These are phyloP conservation scores for Galeopterus variegatus DNA, from an alignment of 2,113 vertebrate genomes.

Conservation along the genomic window DNA sequence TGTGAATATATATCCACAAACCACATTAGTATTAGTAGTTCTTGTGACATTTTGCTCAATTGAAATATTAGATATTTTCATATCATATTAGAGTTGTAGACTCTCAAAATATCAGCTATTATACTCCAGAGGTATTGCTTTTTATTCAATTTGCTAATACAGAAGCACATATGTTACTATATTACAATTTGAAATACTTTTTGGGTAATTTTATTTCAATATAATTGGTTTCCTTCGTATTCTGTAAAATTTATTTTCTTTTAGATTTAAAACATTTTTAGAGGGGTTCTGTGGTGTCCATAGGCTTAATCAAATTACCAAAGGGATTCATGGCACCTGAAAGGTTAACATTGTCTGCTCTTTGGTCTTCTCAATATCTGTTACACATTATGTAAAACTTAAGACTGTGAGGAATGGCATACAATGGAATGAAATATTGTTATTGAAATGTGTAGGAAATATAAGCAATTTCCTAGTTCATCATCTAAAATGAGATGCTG, in stretches of 20 bases:
- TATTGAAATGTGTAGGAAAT: slow-evolving; percentile 43
- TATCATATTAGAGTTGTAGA: slow-evolving; percentile 39
- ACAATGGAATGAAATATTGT: slow-evolving; percentile 55
- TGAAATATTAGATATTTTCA: slow-evolving; percentile 71
- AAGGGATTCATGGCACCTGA: background rate
- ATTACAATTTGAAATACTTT: slow-evolving; percentile 16
- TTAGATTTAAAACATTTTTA: slow-evolving; percentile 23
- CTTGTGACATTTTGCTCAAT: slow-evolving; percentile 60
- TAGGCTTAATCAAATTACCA: background rate
- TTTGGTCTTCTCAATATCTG: background rate
- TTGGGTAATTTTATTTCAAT: slow-evolving; percentile 45
- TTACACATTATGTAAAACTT: background rate
- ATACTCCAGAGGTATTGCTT: background rate
- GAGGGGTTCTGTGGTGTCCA: background rate
- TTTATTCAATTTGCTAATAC: slow-evolving; percentile 39
- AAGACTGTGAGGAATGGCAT: background rate
- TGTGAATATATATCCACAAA: slow-evolving; percentile 58
- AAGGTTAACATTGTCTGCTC: background rate
- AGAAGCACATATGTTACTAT: background rate
- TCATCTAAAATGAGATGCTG: slow-evolving; percentile 48
- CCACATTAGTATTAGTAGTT: slow-evolving; percentile 44
- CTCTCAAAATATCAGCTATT: slow-evolving; percentile 55
- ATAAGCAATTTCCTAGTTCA: slow-evolving; percentile 37
- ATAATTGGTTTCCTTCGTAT: slow-evolving; percentile 24
- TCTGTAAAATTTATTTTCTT: background rate